Evolutionary conservation across 2,797 vertebrate species (phyloP).

Genomic region (Cyprinella venusta): DNA sequence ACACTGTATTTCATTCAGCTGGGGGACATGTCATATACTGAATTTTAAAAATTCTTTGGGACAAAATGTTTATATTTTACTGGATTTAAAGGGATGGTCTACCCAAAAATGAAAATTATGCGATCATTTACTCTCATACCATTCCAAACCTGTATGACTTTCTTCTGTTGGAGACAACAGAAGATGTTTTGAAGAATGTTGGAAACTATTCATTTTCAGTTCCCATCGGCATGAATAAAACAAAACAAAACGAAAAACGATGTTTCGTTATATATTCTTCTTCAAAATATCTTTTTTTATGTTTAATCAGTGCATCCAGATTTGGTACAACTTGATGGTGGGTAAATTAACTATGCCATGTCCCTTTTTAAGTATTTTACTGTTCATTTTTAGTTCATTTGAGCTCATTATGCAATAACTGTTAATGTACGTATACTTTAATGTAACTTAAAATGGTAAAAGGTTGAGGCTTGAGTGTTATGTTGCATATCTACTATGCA

Average conservation of each 20-base stretch:
- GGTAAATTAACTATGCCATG: neutral
- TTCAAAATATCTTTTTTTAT: neutral
- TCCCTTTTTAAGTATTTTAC: neutral
- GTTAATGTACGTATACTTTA: neutral
- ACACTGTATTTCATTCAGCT: slow-evolving; percentile 9
- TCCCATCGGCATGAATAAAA: neutral
- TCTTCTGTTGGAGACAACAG: neutral
- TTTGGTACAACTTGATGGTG: neutral
- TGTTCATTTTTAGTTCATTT: neutral
- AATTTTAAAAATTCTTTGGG: slow-evolving; percentile 1
- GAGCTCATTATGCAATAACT: neutral
- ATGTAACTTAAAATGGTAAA: neutral
- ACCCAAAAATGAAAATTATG: neutral
- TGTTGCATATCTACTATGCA: slow-evolving; percentile 42
- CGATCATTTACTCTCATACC: neutral
- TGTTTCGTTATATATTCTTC: neutral
- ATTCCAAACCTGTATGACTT: neutral
- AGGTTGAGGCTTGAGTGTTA: slow-evolving; percentile 22
- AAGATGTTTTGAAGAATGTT: neutral
- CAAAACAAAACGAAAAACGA: too few relatives aligned
- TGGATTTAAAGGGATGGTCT: neutral
- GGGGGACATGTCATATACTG: neutral
- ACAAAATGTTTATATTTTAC: neutral
- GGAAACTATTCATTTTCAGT: neutral
- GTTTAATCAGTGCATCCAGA: neutral